Conservation (phyloP, 2,113 vertebrate genomes). For the Paratilapia polleni region DNA sequence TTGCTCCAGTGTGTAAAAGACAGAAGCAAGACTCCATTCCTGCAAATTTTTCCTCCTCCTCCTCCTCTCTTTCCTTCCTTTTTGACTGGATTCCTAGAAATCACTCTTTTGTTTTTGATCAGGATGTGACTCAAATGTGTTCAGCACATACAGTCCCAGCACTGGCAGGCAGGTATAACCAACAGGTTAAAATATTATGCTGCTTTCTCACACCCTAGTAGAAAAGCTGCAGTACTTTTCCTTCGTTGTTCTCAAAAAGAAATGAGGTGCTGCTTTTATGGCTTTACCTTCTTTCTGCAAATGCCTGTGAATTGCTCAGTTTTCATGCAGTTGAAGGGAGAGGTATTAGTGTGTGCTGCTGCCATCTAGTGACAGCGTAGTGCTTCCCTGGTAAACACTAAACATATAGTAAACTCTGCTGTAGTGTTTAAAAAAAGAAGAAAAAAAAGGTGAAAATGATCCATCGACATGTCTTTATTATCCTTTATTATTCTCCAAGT, state of each 20-base stretch:
- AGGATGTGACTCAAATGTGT: constrained; percentile 62
- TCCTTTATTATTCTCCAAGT: neutral
- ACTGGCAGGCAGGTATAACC: constrained; percentile 10
- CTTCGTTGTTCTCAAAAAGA: constrained; percentile 14
- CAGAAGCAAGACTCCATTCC: constrained; percentile 34
- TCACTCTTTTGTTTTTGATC: constrained; percentile 54
- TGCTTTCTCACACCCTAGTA: constrained; percentile 8
- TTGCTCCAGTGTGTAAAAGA: constrained; percentile 57
- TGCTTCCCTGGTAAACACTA: constrained; percentile 18
- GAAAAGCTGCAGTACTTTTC: neutral
- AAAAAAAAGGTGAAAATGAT: neutral
- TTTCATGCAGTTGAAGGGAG: constrained; percentile 19
- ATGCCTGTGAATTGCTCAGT: constrained; percentile 13
- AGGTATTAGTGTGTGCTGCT: constrained; percentile 59
- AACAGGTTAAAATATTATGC: constrained; percentile 37
- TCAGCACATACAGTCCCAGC: neutral
- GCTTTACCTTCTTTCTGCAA: constrained; percentile 41
- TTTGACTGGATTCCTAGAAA: constrained; percentile 54
- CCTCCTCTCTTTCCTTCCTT: constrained; percentile 62
- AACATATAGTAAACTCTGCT: neutral
- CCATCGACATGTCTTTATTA: neutral
- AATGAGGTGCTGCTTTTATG: constrained; percentile 49
- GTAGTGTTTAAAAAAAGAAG: neutral
- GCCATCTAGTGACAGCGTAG: constrained; percentile 74
- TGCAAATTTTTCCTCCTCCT: constrained; percentile 37